phyloP scores from a whole-genome alignment of 2,888 invertebrate genomes.

The Gastracanthus pulcherrimus region DNA sequence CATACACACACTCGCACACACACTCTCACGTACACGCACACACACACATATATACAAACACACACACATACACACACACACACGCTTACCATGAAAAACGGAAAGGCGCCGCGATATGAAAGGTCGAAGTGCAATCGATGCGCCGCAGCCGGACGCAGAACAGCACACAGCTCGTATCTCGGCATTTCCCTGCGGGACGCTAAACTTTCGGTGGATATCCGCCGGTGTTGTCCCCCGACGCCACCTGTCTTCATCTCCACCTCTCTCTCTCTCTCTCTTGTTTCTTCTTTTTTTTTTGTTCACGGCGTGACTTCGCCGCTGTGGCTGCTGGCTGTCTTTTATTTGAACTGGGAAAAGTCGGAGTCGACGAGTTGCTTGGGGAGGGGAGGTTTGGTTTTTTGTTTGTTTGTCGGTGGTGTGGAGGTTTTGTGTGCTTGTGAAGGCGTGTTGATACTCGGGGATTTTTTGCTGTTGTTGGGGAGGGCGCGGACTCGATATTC shows the following conservation, averaged over 20 bases:
- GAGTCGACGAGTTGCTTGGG: neutral
- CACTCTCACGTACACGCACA: no score
- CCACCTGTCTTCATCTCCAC: conserved; percentile 56
- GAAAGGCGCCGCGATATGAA: neutral
- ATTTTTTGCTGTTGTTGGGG: no score
- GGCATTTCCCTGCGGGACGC: conserved; percentile 51
- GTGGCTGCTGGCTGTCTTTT: neutral
- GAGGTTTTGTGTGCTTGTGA: no score
- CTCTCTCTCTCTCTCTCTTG: conserved; percentile 30
- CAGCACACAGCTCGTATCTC: conserved; percentile 38
- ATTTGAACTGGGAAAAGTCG: neutral
- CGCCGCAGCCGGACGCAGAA: neutral
- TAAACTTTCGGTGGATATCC: conserved; percentile 55
- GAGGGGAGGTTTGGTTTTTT: no score
- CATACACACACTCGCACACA: no score
- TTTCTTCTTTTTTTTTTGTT: conserved; percentile 1
- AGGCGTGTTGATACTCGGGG: no score
- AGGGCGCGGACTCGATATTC: no score
- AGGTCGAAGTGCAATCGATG: neutral
- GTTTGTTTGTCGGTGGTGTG: neutral
- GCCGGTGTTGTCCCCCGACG: conserved; percentile 55
- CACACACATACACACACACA: no score
- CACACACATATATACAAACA: no score
- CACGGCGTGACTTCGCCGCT: neutral
- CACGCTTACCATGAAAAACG: neutral